Percentiles rank a stretch among this genome's conserved stretches.
Conservation (phyloP, 1,140 invertebrate species). For the Latrodectus geometricus region DNA sequence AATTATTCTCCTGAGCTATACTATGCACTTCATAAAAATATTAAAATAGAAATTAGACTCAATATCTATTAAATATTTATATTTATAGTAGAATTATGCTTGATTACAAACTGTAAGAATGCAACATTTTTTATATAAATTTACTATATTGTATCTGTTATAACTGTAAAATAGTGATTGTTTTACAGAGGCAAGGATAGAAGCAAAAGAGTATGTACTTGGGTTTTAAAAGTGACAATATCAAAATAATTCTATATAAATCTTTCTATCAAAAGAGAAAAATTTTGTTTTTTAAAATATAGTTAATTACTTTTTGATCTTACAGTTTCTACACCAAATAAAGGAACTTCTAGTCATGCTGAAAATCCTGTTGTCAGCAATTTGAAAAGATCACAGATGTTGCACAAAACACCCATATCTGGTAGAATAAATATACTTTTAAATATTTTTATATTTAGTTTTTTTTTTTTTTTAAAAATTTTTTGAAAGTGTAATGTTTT, state of each 20-base stretch:
- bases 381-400: slow-evolving; percentile 26
- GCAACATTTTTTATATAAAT: neutral
- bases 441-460: no score
- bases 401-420: slow-evolving; percentile 29
- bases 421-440: neutral
- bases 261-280: neutral
- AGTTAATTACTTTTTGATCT: neutral
- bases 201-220: neutral
- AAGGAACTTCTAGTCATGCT: slow-evolving; percentile 2
- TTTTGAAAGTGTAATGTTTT: no score
- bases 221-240: neutral
- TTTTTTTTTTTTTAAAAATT: no score
- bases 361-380: slow-evolving; percentile 31
- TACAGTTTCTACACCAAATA: slow-evolving; percentile 34
- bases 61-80: no score
- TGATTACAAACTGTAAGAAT: no score
- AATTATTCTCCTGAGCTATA: no score
- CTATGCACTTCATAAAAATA: no score
- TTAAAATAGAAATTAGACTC: no score
- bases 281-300: neutral
- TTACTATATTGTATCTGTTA: neutral
- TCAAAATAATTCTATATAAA: neutral
- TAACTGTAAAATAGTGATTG: neutral
- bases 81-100: no score
- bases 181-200: neutral